These are phyloP conservation scores for Argya squamiceps DNA, from an alignment of 2,797 vertebrate genomes.

Conservation along the genomic window DNA sequence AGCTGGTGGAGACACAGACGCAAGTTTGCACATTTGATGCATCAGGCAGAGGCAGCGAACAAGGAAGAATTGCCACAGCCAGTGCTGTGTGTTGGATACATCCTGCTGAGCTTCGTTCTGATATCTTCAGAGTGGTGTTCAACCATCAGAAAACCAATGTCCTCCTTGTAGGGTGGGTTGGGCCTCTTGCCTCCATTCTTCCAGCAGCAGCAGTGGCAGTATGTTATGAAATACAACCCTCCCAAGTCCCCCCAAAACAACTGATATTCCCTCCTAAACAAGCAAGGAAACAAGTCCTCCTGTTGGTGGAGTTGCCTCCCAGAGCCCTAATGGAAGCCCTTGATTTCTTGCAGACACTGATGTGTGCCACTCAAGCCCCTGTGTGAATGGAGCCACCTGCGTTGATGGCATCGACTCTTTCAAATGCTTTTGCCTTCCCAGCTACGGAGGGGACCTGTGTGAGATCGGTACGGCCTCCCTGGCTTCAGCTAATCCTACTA, in stretches of 20 bases:
- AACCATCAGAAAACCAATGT: neutral
- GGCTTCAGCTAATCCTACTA: conserved; percentile 94
- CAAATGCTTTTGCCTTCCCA: conserved; percentile 99
- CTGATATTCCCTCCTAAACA: neutral
- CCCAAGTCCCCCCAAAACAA: neutral
- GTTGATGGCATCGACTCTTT: conserved; percentile 90
- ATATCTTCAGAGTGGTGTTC: neutral
- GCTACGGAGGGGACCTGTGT: conserved; percentile 96
- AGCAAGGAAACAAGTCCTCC: conserved; percentile 47
- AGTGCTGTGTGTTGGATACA: neutral
- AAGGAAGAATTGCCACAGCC: neutral
- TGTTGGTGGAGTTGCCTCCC: conserved; percentile 63
- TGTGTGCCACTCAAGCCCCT: conserved; percentile 94
- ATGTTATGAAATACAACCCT: neutral
- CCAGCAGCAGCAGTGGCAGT: conserved; percentile 58
- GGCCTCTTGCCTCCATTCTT: neutral
- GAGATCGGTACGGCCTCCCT: conserved; percentile 91
- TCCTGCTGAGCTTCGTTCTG: neutral
- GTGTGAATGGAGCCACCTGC: conserved; percentile 98
- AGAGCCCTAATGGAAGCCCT: conserved; percentile 86
- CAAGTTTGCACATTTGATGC: neutral
- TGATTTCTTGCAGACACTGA: conserved; percentile 96
- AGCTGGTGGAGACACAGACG: neutral
- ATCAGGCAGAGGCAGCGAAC: neutral
- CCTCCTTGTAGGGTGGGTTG: conserved; percentile 5